Conservation (phyloP, 2,113 vertebrate species). For the Spermophilus dauricus region DNA sequence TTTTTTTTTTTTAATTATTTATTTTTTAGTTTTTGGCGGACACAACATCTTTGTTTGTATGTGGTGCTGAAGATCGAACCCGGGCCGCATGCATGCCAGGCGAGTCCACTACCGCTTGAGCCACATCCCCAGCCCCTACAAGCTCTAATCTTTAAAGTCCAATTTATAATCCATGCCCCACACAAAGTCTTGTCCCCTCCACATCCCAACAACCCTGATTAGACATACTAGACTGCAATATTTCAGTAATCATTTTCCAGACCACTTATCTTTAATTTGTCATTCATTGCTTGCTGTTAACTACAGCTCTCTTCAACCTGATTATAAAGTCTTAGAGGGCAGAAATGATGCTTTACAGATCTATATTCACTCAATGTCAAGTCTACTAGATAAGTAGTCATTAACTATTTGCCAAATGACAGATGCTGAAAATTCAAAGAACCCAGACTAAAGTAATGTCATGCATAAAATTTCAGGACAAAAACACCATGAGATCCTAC, state of each 20-base stretch:
- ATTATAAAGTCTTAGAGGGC: neutral
- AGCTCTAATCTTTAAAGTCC: neutral
- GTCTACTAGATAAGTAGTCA: neutral
- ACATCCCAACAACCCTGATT: neutral
- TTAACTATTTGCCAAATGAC: neutral
- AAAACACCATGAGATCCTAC: neutral
- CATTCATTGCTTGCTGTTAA: neutral
- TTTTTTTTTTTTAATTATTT: too few species aligned
- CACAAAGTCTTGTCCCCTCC: neutral
- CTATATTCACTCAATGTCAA: constrained; percentile 1
- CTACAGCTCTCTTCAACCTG: neutral
- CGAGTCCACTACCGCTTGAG: too few species aligned
- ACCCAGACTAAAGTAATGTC: neutral
- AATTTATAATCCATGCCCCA: neutral
- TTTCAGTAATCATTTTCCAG: neutral
- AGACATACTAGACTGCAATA: neutral
- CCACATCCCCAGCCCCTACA: too few species aligned
- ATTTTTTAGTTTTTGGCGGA: too few species aligned
- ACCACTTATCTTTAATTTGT: neutral
- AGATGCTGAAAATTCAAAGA: constrained; percentile 36
- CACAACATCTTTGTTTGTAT: too few species aligned
- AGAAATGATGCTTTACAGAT: neutral
- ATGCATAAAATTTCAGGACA: neutral
- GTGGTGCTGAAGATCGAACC: too few species aligned
- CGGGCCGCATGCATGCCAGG: too few species aligned